Evolutionary conservation across 2,797 vertebrate species (phyloP), one percentile per base, ranked within the genome.

Genomic region (Apodemus agrarius): DNA sequence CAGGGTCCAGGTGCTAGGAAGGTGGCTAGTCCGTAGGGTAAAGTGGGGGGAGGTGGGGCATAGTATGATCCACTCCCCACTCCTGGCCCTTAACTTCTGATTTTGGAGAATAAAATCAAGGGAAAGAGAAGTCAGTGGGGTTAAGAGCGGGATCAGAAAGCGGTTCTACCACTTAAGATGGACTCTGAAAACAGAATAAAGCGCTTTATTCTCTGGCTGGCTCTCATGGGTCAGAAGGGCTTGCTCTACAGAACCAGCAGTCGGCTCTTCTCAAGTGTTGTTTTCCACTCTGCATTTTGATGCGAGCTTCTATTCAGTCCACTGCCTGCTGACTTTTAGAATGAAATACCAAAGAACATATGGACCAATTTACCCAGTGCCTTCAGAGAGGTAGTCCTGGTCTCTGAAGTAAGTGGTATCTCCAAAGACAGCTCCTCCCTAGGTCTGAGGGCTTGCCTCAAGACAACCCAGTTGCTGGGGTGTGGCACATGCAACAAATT

Each of bases 311-410:
- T 83, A 26, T 52, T 94, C 54, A 69, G 37, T 13, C 85, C 90
- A 90, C 67, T 40, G 76, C 78, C 89, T 76, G 61, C 83, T 72
- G 94, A 94, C 76, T 74, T 89, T 89, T 54, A 57, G 69, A 84
- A 49, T 81, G 67, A 96, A 82, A 78, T 87, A 54, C 52, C 78
- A 88, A 31, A n/a, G 57, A 89, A 76, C 37, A 54, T 37, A 16
- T 2, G 6, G 40, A 82, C 61, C 16, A 49, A 40, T 4, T 59
- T 29, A 57, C 26, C 76, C 74, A 81, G 34, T 37, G 49, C 34
- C 88, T 94, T 82, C 52, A 54, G 63, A 63, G 57, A 89, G 37
- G 31, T 57, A 88, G 79, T 93, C 87, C 86, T 80, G 57, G 89
- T 83, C 69, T 90, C 34, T 83, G 17, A 91, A 89, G 17, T 65